These are phyloP conservation scores for Harpalus rufipes DNA, from an alignment of 2,888 invertebrate species.

Conservation along the genomic window DNA sequence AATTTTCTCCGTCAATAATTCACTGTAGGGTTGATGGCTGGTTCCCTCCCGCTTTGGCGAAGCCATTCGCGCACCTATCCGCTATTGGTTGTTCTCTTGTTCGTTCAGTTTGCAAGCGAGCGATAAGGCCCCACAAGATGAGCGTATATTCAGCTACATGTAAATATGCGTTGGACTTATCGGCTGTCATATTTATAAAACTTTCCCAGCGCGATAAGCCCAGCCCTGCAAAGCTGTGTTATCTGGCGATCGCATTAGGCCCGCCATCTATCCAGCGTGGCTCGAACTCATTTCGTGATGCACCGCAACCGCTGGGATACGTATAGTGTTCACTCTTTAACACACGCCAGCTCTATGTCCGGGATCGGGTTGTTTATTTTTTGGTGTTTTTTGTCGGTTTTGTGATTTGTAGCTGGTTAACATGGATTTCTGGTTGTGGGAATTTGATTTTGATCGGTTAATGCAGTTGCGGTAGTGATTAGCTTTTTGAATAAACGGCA, in stretches of 20 bases:
- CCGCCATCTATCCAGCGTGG: slow-evolving; percentile 50
- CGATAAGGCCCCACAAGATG: slow-evolving; percentile 53
- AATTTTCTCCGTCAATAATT: slow-evolving; percentile 59
- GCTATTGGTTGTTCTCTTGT: slow-evolving; percentile 60
- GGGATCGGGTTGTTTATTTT: slow-evolving; percentile 6
- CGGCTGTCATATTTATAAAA: slow-evolving; percentile 67
- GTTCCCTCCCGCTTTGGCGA: slow-evolving; percentile 22
- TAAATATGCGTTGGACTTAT: slow-evolving; percentile 61
- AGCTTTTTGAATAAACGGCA: neutral
- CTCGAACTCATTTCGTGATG: slow-evolving; percentile 51
- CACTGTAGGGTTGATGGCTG: slow-evolving; percentile 40
- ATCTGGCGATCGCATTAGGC: slow-evolving; percentile 60
- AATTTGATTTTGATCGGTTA: slow-evolving; percentile 45
- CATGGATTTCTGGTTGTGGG: slow-evolving; percentile 44
- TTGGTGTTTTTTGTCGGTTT: slow-evolving; percentile 31
- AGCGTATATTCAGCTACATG: slow-evolving; percentile 59
- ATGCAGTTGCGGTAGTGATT: slow-evolving; percentile 34
- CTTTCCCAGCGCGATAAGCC: slow-evolving; percentile 61
- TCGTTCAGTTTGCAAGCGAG: slow-evolving; percentile 45
- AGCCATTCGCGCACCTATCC: slow-evolving; percentile 45
- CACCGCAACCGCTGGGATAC: neutral
- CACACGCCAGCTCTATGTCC: neutral
- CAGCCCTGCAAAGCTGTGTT: slow-evolving; percentile 53
- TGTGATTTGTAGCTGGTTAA: slow-evolving; percentile 41
- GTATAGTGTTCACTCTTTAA: slow-evolving; percentile 26